A percentile compares a stretch with the other conserved stretches of the same genome.
These are phyloP conservation scores for Sitophilus oryzae DNA, from an alignment of 1,140 invertebrate genomes.

Conservation along the genomic window DNA sequence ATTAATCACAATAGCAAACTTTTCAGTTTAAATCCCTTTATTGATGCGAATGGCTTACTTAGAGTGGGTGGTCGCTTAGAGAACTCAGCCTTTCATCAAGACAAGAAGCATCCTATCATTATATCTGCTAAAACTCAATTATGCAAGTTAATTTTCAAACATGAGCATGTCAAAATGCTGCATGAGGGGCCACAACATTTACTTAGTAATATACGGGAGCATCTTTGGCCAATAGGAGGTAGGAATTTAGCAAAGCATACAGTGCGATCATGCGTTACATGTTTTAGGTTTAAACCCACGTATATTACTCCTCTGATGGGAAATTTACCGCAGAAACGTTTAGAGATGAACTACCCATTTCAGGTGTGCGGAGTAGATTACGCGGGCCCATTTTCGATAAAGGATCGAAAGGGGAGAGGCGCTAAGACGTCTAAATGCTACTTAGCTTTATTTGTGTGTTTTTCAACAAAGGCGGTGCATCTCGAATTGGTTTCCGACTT, in stretches of 20 bases:
- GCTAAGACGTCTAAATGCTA: constrained; percentile 12
- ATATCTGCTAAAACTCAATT: too few species aligned
- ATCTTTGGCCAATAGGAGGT: constrained; percentile 29
- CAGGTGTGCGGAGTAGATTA: constrained; percentile 30
- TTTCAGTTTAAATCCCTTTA: constrained; percentile 37
- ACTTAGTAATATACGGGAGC: too few species aligned
- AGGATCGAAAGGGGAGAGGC: constrained; percentile 1
- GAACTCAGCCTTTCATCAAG: constrained; percentile 28
- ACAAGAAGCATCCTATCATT: constrained; percentile 34
- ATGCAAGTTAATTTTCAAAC: too few species aligned
- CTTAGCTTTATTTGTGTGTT: constrained; percentile 5
- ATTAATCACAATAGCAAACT: constrained; percentile 21
- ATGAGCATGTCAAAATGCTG: too few species aligned
- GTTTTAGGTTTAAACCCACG: constrained; percentile 15
- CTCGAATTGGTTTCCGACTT: too few species aligned
- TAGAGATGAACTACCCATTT: constrained; percentile 24
- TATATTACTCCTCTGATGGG: constrained; percentile 34
- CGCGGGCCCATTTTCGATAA: constrained; percentile 17
- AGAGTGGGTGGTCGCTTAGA: constrained; percentile 42
- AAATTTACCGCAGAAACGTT: constrained; percentile 36
- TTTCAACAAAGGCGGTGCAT: too few species aligned
- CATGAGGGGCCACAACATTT: too few species aligned
- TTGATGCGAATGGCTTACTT: constrained; percentile 39
- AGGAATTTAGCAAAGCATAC: constrained; percentile 25
- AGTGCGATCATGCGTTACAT: constrained; percentile 21